These are phyloP conservation scores for Apus apus DNA, from an alignment of 2,113 vertebrate species.

Conservation along the genomic window DNA sequence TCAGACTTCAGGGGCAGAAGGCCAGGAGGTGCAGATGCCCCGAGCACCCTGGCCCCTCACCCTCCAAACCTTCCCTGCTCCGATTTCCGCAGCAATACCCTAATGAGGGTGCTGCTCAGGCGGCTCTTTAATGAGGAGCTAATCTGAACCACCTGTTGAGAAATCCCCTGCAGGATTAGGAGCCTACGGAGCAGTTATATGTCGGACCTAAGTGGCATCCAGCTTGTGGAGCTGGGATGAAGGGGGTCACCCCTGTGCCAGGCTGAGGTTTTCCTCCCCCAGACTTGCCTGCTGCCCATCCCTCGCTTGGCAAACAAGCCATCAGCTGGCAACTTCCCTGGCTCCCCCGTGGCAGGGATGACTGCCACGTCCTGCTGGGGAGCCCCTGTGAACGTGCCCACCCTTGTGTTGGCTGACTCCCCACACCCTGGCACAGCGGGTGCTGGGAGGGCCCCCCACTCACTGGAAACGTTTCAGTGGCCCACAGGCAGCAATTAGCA, in stretches of 20 bases:
- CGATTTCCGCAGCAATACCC: not conserved
- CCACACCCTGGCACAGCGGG: rapidly evolving
- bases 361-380: not conserved
- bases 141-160: constrained; percentile 69
- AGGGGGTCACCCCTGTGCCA: not conserved
- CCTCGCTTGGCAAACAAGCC: rapidly evolving
- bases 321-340: not conserved
- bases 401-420: not conserved
- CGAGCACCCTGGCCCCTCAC: rapidly evolving
- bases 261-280: not conserved
- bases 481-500: constrained; percentile 63
- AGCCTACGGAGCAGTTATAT: not conserved
- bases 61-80: not conserved
- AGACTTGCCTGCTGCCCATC: not conserved
- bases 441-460: not conserved
- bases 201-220: not conserved
- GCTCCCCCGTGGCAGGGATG: not conserved
- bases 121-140: constrained; percentile 65
- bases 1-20: constrained; percentile 23
- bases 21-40: not conserved
- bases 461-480: not conserved
- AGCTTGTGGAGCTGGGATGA: not conserved
- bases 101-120: constrained; percentile 67
- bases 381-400: rapidly evolving
- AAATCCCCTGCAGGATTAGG: constrained; percentile 39